Evolutionary conservation across 2,797 vertebrate species (phyloP).

Genomic region (Crotalus adamanteus): DNA sequence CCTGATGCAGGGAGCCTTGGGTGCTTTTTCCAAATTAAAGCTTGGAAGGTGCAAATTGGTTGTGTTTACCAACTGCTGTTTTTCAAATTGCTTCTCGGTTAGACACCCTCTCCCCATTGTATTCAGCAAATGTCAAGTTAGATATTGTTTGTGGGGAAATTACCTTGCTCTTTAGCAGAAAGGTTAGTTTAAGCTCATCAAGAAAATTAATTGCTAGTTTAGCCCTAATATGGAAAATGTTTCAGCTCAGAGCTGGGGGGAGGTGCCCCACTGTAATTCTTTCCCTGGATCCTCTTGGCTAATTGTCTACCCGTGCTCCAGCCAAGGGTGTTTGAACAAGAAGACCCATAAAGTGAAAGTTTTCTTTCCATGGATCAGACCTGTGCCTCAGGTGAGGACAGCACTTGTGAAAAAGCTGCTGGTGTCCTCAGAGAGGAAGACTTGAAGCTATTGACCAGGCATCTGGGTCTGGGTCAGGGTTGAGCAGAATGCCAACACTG

Average conservation of each 20-base stretch:
- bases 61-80: not conserved
- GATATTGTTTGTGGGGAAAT: conserved; percentile 36
- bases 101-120: not conserved
- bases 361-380: not conserved
- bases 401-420: not conserved
- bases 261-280: conserved; percentile 57
- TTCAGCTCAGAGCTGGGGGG: conserved; percentile 46
- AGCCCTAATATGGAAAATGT: conserved; percentile 52
- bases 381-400: not conserved
- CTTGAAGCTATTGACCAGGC: not conserved
- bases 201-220: conserved; percentile 65
- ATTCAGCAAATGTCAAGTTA: conserved; percentile 10
- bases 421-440: not conserved
- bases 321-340: conserved; percentile 13
- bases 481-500: not conserved
- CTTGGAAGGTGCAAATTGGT: not conserved
- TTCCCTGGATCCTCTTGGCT: conserved; percentile 59
- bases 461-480: not conserved
- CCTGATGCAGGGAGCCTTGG: not conserved
- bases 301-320: conserved; percentile 60
- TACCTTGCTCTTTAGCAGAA: conserved; percentile 56
- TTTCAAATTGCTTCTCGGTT: conserved; percentile 51
- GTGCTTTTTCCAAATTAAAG: not conserved
- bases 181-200: conserved; percentile 66
- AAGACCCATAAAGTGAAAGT: not conserved